Conservation (phyloP, 2,888 invertebrate species). For the Palloptera scutellata region DNA sequence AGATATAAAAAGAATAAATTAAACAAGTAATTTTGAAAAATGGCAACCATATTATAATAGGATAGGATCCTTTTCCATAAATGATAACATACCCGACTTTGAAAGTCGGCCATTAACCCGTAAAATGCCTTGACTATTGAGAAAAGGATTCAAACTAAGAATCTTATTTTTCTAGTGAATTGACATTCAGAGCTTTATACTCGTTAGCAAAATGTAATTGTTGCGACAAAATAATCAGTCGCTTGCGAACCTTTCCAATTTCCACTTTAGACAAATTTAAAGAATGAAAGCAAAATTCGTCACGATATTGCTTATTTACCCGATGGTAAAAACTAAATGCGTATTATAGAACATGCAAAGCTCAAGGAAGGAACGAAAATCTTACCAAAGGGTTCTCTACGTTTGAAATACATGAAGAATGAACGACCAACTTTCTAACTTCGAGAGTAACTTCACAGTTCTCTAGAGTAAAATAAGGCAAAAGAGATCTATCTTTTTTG, state of each 20-base stretch:
- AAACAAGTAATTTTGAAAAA: not conserved
- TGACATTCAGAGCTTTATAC: not conserved
- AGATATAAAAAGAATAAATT: not conserved
- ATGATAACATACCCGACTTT: not conserved
- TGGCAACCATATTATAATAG: not conserved
- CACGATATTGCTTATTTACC: too few species aligned
- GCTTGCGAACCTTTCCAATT: not conserved
- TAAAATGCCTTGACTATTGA: not conserved
- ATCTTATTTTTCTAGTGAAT: not conserved
- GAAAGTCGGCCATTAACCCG: not conserved
- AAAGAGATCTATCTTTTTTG: not conserved
- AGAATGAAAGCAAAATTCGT: not conserved
- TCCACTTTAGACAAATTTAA: not conserved
- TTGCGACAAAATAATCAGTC: not conserved
- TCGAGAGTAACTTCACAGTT: not conserved
- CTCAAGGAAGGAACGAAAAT: slow-evolving; percentile 9
- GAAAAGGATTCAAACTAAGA: slow-evolving; percentile 5
- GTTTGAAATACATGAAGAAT: not conserved
- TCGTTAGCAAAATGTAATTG: not conserved
- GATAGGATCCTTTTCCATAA: not conserved
- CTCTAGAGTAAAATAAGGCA: not conserved
- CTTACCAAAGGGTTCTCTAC: slow-evolving; percentile 1
- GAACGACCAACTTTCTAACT: not conserved
- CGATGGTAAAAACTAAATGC: slow-evolving; percentile 1
- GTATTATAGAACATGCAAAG: not conserved